phyloP scores from a whole-genome alignment of 2,113 vertebrate genomes.

The Tetrao urogallus region DNA sequence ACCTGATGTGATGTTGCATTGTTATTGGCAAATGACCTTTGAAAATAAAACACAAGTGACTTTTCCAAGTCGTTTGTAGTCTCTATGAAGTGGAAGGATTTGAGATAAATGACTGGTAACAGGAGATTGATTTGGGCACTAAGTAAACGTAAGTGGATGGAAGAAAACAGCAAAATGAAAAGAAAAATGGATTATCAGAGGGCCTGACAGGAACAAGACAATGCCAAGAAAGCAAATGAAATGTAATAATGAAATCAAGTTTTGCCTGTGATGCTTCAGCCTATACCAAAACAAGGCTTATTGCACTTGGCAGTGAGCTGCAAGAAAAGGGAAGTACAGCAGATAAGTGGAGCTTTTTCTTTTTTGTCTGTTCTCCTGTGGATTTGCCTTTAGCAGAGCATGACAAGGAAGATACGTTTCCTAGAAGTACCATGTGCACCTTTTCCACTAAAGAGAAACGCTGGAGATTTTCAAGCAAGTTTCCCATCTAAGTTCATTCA shows the following conservation, averaged over 20 bases:
- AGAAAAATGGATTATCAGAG: slow-evolving; percentile 70
- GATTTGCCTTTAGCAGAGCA: not conserved
- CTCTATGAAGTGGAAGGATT: slow-evolving; percentile 47
- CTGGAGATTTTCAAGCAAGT: not conserved
- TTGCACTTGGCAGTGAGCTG: not conserved
- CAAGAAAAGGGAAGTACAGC: not conserved
- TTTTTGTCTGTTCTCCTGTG: not conserved
- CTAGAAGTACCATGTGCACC: not conserved
- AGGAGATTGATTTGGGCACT: slow-evolving; percentile 57
- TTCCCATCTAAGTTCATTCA: not conserved
- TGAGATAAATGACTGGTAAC: slow-evolving; percentile 62
- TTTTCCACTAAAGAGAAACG: not conserved
- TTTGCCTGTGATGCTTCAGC: slow-evolving; percentile 42
- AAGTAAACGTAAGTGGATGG: slow-evolving; percentile 53
- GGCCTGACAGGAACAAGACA: slow-evolving; percentile 67
- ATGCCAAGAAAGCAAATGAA: slow-evolving; percentile 67
- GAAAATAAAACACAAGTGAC: slow-evolving; percentile 55
- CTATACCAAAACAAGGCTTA: slow-evolving; percentile 31
- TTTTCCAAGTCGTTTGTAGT: slow-evolving; percentile 59
- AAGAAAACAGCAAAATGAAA: slow-evolving; percentile 55
- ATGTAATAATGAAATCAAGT: slow-evolving; percentile 62
- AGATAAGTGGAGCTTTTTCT: not conserved
- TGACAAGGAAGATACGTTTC: not conserved
- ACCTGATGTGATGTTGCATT: slow-evolving; percentile 25
- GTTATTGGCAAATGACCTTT: slow-evolving; percentile 60